Evolutionary conservation across 23 tunicate genomes (phyloP).

Genomic region (Halocynthia roretzi): DNA sequence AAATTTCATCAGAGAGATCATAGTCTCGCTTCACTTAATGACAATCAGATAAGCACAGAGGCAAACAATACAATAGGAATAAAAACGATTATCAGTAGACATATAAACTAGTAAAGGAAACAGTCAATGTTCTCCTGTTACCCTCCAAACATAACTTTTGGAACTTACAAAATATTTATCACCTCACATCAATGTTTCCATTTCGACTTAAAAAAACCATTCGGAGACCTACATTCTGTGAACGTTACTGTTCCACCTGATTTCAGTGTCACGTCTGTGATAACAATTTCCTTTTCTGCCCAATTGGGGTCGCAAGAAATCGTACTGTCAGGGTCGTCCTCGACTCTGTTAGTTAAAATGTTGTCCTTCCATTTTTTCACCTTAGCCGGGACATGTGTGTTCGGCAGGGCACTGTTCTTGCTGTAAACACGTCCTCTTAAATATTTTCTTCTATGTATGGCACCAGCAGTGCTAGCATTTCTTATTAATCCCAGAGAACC

Average conservation of each 20-base stretch:
- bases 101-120: no score
- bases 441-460: background rate
- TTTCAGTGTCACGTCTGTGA: constrained; percentile 16
- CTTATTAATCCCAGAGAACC: constrained; percentile 15
- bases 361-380: constrained; percentile 25
- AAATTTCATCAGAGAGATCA: no score
- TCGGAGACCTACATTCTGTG: constrained; percentile 12
- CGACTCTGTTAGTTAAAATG: background rate
- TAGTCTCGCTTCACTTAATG: no score
- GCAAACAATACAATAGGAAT: no score
- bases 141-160: no score
- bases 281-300: constrained; percentile 20
- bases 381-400: background rate
- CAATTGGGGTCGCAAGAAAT: constrained; percentile 15
- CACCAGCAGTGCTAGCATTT: background rate
- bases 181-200: no score
- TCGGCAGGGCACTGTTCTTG: no score
- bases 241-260: constrained; percentile 14
- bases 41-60: no score
- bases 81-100: no score
- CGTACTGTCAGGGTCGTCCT: background rate
- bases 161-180: no score
- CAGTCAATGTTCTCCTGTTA: no score
- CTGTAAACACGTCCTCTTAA: constrained; percentile 8
- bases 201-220: constrained; percentile 13